phyloP scores from a whole-genome alignment of 2,797 vertebrate species.

The Syngnathus acus region DNA sequence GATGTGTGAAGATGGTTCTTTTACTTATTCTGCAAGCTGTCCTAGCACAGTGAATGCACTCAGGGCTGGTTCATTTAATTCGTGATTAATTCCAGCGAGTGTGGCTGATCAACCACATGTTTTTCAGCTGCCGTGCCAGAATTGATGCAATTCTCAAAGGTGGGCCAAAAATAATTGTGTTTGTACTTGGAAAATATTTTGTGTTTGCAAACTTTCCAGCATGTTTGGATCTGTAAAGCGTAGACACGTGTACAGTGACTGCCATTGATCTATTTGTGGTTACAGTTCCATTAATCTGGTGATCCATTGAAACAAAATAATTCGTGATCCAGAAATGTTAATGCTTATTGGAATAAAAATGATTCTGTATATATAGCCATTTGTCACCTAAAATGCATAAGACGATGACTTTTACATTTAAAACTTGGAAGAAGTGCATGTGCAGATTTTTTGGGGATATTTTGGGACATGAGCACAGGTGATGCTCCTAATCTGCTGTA shows the following conservation, averaged over 20 bases:
- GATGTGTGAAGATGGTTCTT: constrained; percentile 29
- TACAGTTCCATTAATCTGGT: constrained; percentile 24
- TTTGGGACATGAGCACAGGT: no score
- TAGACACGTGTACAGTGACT: constrained; percentile 10
- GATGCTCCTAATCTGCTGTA: no score
- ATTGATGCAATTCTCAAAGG: constrained; percentile 44
- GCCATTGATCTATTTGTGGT: constrained; percentile 43
- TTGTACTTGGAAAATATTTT: constrained; percentile 36
- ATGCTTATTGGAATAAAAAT: constrained; percentile 11
- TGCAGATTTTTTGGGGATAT: no score
- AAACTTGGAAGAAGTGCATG: no score
- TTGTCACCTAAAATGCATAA: no score
- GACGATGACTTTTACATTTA: no score
- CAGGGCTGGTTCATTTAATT: constrained; percentile 44
- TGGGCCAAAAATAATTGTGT: constrained; percentile 47
- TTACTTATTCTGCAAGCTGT: constrained; percentile 42
- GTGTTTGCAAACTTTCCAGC: constrained; percentile 33
- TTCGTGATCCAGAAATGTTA: constrained; percentile 23
- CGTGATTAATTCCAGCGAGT: constrained; percentile 46
- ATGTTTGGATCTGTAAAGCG: constrained; percentile 20
- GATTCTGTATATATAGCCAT: not conserved
- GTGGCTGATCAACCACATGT: constrained; percentile 40
- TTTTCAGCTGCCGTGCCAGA: constrained; percentile 34
- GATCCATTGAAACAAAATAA: constrained; percentile 28
- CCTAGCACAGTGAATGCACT: constrained; percentile 33